Evolutionary conservation across 2,113 vertebrate species (phyloP), one percentile per base, ranked within the genome.

Genomic region (Salvator merianae): DNA sequence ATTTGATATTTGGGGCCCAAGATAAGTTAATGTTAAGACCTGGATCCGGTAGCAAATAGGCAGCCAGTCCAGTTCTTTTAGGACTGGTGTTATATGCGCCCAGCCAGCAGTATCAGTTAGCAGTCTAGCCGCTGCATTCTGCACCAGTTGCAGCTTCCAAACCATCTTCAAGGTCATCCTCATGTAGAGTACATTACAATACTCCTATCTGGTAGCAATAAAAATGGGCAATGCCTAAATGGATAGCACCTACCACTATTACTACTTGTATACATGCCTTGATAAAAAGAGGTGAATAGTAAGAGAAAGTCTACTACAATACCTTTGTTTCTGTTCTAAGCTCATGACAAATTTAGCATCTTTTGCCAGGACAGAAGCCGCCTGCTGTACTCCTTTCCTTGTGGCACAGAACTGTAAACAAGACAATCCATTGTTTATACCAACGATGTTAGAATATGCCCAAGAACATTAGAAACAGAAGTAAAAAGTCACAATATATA

Each of bases 361-460:
- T 93, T 99, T 99, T 84, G 97, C 96, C 89, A 99, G 94, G 93
- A 99, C 94, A 88, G 96, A 93, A 89, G 98, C 98, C 2, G 98
- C 97, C 88, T 99, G 98, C 88, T 99, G 99, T 74, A 96, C 97
- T 94, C 98, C 98, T 97, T 99, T 99, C 89, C 98, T 98, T 84
- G 98, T 99, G 69, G 98, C 97, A 96, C 98, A 99, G 93, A 99
- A 99, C 99, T 99, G 87, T 86, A 89, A 96, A 93, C 59, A 81
- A 94, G 88, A 94, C 80, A 86, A 89, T 0, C 14, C 1, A 86
- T 59, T 84, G 82, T 91, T 89, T 89, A 0, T 84, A 90, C 68
- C 74, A 91, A 91, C 1, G 38, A 85, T 79, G 79, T 43, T 65
- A 84, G 88, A 63, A 91, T 88, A 77, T 22, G 86, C 90, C 63